phyloP scores from a whole-genome alignment of 2,113 vertebrate species.

The Psittacus erithacus region DNA sequence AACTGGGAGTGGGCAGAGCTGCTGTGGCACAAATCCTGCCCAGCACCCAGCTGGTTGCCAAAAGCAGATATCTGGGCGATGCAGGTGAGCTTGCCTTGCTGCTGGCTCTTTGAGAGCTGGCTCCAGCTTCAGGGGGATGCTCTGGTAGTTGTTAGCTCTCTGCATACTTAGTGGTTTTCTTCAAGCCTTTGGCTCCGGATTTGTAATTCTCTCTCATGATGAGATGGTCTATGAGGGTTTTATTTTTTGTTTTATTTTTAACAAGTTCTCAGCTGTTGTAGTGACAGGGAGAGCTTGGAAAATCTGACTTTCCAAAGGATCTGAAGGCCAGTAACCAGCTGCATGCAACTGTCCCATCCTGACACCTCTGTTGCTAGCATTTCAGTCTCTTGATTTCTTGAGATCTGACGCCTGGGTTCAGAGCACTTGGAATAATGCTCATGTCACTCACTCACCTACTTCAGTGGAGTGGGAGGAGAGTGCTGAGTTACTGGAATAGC shows the following conservation, averaged over 20 bases:
- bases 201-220: background rate
- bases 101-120: background rate
- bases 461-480: background rate
- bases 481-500: conserved; percentile 15
- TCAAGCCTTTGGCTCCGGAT: background rate
- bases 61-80: background rate
- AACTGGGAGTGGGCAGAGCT: background rate
- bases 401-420: background rate
- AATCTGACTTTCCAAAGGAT: background rate
- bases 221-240: background rate
- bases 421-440: background rate
- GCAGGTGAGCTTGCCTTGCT: background rate
- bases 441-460: background rate
- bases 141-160: background rate
- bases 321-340: background rate
- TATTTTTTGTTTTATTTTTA: background rate
- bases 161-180: background rate
- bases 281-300: background rate
- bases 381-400: background rate
- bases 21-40: background rate
- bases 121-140: background rate
- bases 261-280: background rate
- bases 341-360: background rate
- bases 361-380: background rate
- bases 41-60: background rate